Base-by-base conservation (phyloP, 2,797 vertebrate species). In the Hyperoplus immaculatus region DNA sequence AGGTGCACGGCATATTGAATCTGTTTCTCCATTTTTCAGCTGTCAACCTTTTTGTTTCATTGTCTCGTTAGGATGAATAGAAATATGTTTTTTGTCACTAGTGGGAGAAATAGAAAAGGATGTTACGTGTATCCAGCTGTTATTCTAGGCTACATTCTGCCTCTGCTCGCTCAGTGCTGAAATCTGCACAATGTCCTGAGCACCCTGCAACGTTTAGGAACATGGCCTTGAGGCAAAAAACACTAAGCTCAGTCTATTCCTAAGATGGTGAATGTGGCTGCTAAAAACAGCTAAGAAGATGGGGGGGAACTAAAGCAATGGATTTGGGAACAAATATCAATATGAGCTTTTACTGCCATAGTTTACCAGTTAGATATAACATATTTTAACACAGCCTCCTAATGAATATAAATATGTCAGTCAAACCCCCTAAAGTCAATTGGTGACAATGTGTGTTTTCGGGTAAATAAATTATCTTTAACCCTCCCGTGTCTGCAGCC, bases 161-260 rank as follows among this genome's bases (percentile, higher is more conserved):
- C 21, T 63, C 61, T 60, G 59, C 72, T 58, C 71, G 66, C 65
- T 36, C 54, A 16, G 55, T 47, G 72, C 58, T 59, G 49, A 80
- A 82, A 80, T 80, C 75, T 78, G 29, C n/a, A 67, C 67, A 71
- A 77, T 46, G 16, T 75, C 76, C 72, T 70, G 56, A 87, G 72
- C 72, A 84, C 63, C 65, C 54, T 69, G 56, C 70, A 82, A 84
- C 81, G 63, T 88, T 81, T 72, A 58, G 80, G 77, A 81, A 87
- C 67, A 82, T 58, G 74, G 75, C 82, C 81, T 72, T 55, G 71
- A 86, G 83, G 82, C 79, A 87, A 75, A 68, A 29, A 83, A 72
- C 66, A 79, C 75, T 51, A 75, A 81, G 66, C 71, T 67, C 64
- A 60, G 76, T 78, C 75, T 85, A 81, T 89, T 54, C 58, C 67